Evolutionary conservation across 53 echinoderm and acorn worm genomes (phyloP).

Genomic region (Paracentrotus lividus): DNA sequence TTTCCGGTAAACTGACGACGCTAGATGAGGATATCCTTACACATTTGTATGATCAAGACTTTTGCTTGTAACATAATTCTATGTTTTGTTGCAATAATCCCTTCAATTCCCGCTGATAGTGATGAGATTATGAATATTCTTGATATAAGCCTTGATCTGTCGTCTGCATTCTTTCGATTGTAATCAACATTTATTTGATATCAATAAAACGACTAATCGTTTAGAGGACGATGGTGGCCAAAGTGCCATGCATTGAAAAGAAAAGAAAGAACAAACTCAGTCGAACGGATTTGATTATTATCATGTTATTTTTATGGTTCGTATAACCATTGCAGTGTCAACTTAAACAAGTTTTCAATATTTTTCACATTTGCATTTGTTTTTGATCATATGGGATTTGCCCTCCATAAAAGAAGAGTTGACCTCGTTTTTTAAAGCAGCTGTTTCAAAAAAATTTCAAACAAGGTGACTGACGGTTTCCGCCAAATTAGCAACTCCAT

Average conservation of each 20-base stretch:
- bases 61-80: not conserved
- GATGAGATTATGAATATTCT: not conserved
- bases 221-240: too few relatives aligned
- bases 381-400: not conserved
- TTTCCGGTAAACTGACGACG: too few relatives aligned
- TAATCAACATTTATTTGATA: not conserved
- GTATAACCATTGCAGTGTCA: not conserved
- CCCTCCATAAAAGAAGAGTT: not conserved
- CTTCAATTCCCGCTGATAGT: not conserved
- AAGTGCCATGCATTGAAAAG: too few relatives aligned
- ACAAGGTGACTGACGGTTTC: slow-evolving; percentile 13
- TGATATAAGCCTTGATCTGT: not conserved
- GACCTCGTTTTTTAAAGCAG: slow-evolving; percentile 48
- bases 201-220: not conserved
- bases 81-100: not conserved
- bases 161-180: not conserved
- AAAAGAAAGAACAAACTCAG: too few relatives aligned
- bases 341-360: not conserved
- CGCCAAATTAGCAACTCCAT: slow-evolving; percentile 28
- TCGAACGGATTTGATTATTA: not conserved
- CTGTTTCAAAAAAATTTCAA: slow-evolving; percentile 15
- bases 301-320: not conserved
- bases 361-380: not conserved
- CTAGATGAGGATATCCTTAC: too few relatives aligned
- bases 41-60: too few relatives aligned